Base-by-base conservation (phyloP, 2,888 invertebrate genomes). In the Dendrolimus houi region DNA sequence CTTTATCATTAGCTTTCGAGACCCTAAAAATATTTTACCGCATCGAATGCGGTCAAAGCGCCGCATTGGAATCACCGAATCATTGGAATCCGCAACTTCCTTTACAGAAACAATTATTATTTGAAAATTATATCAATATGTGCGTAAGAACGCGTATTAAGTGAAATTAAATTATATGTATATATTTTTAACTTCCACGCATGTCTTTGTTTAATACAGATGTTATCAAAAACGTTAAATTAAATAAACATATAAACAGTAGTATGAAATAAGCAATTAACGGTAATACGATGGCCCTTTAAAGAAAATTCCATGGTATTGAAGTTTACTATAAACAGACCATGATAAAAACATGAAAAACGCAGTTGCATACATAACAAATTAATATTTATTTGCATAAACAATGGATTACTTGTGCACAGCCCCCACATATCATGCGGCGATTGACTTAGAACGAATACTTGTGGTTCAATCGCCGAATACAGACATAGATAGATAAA, bases 41-140 rank as follows among this genome's bases (percentile, higher is more conserved):
- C 29, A 29, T 29, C 29, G 29, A 47, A 47, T 87, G 85, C 70
- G 71, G 74, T 72, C 74, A 70, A 77, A n/a, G n/a, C n/a, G n/a
- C n/a, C n/a, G n/a, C n/a, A n/a, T n/a, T n/a, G n/a, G n/a, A n/a
- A n/a, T n/a, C n/a, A n/a, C n/a, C n/a, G n/a, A n/a, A n/a, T n/a
- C 72, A 72, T 79, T 75, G 70, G 76, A 79, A 79, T 83, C 83
- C 81, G 77, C 83, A 77, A 86, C 84, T 87, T 86, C 85, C 85
- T 86, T 72, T 73, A 71, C 73, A 70, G 67, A 72, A 78, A 77
- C 74, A 80, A 83, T 85, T 81, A 81, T 76, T 77, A 72, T 68
- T 71, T 75, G 71, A 64, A 68, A 76, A 77, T 62, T 60, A 29
- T 29, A 29, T 62, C 60, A 61, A 64, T 65, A 74, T 75, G 74